Conservation (phyloP, 2,797 vertebrate genomes). For the Molossus molossus region DNA sequence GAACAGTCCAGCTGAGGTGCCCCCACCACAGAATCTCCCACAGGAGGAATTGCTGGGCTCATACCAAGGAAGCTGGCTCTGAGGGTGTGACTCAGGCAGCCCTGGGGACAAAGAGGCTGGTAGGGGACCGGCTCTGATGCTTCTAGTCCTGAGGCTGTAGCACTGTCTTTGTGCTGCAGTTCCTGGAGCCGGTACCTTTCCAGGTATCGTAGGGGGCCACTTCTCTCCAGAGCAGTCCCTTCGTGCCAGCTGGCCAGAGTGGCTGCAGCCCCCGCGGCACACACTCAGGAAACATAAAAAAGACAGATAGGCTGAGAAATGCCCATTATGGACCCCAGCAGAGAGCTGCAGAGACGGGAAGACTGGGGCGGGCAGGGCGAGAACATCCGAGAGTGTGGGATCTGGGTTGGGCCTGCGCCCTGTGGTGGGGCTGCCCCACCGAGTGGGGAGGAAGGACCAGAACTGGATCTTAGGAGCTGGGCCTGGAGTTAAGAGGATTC, state of each 20-base stretch:
- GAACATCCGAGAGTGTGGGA: rapidly evolving
- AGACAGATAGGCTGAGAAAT: neutral
- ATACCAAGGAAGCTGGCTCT: neutral
- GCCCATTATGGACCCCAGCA: too few species aligned
- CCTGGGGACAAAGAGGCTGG: neutral
- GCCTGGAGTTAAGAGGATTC: neutral
- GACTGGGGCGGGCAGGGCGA: neutral
- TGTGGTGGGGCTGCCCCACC: neutral
- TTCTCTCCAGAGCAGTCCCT: neutral
- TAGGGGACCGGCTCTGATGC: neutral
- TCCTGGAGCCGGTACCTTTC: neutral
- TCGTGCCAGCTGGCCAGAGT: neutral
- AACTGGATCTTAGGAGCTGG: neutral
- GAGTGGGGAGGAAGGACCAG: neutral
- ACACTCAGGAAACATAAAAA: neutral
- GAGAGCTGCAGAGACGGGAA: neutral
- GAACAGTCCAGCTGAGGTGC: neutral
- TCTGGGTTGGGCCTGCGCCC: neutral
- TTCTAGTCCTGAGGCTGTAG: neutral
- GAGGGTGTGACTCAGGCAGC: neutral
- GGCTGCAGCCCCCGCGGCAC: neutral
- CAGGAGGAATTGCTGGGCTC: neutral
- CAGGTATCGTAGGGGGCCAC: neutral
- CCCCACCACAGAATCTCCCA: neutral
- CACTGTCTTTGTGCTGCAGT: neutral